These are phyloP conservation scores for Galeopterus variegatus DNA, from an alignment of 2,113 vertebrate species.

Conservation along the genomic window DNA sequence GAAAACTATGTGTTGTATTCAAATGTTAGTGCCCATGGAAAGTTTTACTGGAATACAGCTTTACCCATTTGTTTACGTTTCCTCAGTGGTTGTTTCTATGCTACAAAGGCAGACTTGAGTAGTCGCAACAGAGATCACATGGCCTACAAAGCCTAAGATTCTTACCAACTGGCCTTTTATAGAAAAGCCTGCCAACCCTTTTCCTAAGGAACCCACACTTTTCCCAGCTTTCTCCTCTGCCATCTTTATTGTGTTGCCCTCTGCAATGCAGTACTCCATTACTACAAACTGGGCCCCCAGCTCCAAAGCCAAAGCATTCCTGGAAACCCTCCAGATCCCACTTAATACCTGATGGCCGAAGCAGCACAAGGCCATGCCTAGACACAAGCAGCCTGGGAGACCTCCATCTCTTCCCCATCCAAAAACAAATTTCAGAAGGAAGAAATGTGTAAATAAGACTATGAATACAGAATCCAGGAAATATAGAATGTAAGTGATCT, in stretches of 20 bases:
- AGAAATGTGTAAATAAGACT: neutral
- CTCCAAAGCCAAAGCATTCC: neutral
- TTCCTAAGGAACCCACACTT: neutral
- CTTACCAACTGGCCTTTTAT: neutral
- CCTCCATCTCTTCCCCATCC: neutral
- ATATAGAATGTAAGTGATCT: neutral
- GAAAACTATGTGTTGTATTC: neutral
- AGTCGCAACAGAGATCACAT: accelerated
- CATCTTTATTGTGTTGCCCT: neutral
- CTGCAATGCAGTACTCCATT: neutral
- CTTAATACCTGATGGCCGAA: too few relatives aligned
- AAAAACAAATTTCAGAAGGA: neutral
- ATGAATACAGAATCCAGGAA: neutral
- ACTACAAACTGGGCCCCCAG: neutral
- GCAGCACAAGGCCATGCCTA: neutral
- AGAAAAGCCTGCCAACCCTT: neutral
- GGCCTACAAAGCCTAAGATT: neutral
- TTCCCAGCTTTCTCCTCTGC: neutral
- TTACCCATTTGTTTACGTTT: neutral
- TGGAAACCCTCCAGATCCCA: neutral
- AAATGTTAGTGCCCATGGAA: neutral
- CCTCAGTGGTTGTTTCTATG: neutral
- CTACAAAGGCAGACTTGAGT: neutral
- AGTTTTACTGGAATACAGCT: neutral
- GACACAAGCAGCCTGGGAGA: neutral